Percentiles rank a stretch among this genome's conserved stretches.
Evolutionary conservation across 2,113 vertebrate species (phyloP).

Genomic region (Campylomormyrus numenius): DNA sequence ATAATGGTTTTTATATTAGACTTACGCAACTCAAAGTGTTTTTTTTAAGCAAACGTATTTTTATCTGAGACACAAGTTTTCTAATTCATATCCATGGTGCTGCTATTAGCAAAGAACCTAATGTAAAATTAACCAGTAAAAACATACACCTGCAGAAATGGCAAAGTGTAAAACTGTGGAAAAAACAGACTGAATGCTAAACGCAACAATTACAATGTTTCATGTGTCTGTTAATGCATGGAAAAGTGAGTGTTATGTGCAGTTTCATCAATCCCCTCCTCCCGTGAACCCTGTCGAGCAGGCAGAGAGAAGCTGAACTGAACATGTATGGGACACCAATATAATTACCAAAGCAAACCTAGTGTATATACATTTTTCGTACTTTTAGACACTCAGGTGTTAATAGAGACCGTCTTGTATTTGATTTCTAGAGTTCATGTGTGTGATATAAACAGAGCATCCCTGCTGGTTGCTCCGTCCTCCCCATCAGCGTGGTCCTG

Average conservation of each 20-base stretch:
- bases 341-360: background rate
- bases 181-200: background rate
- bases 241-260: background rate
- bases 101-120: background rate
- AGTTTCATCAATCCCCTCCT: background rate
- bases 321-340: background rate
- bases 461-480: background rate
- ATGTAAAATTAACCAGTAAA: background rate
- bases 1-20: background rate
- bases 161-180: background rate
- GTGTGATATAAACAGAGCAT: background rate
- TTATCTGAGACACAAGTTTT: background rate
- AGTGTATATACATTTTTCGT: background rate
- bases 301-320: background rate
- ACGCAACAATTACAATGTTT: background rate
- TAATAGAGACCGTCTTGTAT: background rate
- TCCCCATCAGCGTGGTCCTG: background rate
- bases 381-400: background rate
- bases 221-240: background rate
- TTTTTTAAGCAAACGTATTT: background rate
- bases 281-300: background rate
- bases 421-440: background rate
- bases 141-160: background rate
- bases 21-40: background rate
- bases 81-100: background rate